phyloP scores from a whole-genome alignment of 2,888 invertebrate species.

The Abscondita cerata region DNA sequence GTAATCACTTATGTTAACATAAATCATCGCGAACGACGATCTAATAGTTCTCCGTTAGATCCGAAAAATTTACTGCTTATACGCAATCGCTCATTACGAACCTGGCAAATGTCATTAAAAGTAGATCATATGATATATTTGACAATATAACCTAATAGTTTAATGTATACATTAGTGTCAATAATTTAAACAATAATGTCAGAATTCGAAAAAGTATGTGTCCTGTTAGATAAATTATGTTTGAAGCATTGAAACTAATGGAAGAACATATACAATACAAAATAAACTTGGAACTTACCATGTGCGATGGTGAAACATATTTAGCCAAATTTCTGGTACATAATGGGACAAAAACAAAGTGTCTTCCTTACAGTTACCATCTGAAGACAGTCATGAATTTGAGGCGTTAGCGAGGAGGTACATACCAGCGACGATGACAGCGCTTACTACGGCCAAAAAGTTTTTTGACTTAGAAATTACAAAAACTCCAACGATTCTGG shows the following conservation, averaged over 20 bases:
- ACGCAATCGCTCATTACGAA: too few species aligned
- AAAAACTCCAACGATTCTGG: slow-evolving; percentile 51
- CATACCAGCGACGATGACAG: slow-evolving; percentile 36
- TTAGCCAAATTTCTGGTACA: slow-evolving; percentile 81
- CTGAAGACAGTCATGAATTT: slow-evolving; percentile 65
- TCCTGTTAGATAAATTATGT: slow-evolving; percentile 72
- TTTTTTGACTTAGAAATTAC: slow-evolving; percentile 50
- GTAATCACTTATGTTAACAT: too few species aligned
- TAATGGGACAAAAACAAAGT: slow-evolving; percentile 79
- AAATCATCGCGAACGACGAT: too few species aligned
- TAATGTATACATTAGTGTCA: too few species aligned
- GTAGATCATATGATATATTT: too few species aligned
- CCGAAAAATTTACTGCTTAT: too few species aligned
- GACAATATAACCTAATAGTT: too few species aligned
- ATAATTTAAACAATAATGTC: slow-evolving; percentile 32
- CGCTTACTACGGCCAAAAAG: slow-evolving; percentile 45
- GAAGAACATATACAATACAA: slow-evolving; percentile 75
- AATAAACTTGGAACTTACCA: slow-evolving; percentile 71
- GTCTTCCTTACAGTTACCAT: slow-evolving; percentile 73
- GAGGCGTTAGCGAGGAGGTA: slow-evolving; percentile 54
- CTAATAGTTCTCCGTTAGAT: too few species aligned
- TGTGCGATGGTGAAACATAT: slow-evolving; percentile 74
- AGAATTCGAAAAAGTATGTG: slow-evolving; percentile 60
- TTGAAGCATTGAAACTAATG: slow-evolving; percentile 74
- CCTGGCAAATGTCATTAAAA: too few species aligned